phyloP scores from a whole-genome alignment of 2,888 invertebrate species.

The Drosophila subsilvestris region DNA sequence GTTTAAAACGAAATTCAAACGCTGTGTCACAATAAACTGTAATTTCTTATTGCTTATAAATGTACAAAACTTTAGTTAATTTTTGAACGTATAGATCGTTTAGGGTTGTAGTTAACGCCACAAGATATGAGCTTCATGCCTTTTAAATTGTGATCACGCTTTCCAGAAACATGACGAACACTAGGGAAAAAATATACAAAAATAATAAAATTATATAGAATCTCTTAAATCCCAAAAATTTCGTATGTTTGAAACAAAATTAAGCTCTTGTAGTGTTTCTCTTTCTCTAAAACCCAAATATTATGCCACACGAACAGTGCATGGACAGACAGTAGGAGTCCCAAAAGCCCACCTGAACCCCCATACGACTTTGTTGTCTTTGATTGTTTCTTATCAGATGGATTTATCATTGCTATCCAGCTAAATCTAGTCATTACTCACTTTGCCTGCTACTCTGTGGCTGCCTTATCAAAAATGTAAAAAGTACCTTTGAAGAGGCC shows the following conservation, averaged over 20 bases:
- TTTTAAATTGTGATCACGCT: no score
- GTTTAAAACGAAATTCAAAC: no score
- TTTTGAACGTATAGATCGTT: no score
- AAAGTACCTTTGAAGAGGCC: conserved; percentile 28
- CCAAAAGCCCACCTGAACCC: background rate
- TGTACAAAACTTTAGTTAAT: no score
- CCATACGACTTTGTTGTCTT: conserved; percentile 55
- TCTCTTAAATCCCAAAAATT: no score
- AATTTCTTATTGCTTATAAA: no score
- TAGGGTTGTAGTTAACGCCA: no score
- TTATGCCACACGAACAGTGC: conserved; percentile 20
- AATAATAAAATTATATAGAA: no score
- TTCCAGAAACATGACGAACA: no score
- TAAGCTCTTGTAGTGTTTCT: background rate
- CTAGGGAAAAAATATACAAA: no score
- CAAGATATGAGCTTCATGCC: no score
- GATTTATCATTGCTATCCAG: conserved; percentile 74
- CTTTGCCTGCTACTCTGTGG: conserved; percentile 5
- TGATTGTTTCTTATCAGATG: conserved; percentile 67
- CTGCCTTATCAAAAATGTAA: conserved; percentile 15
- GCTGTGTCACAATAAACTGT: background rate
- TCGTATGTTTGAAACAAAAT: no score
- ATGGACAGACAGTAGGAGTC: background rate
- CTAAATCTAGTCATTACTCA: conserved; percentile 72
- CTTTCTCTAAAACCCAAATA: background rate